Evolutionary conservation across 2,888 invertebrate genomes (phyloP).

Genomic region (Pseudococcus longispinus): DNA sequence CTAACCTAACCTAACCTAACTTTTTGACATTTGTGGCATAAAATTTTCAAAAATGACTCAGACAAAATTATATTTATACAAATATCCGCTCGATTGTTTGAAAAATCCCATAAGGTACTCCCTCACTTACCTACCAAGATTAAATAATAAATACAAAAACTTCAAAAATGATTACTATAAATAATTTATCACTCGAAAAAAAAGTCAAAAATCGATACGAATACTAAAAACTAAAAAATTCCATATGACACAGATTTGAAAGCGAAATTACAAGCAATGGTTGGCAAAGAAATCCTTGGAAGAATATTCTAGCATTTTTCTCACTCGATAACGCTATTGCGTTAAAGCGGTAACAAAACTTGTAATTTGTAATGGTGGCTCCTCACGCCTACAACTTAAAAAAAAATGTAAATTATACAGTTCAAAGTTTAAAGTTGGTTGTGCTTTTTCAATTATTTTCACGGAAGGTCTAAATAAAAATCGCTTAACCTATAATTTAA

Average conservation of each 20-base stretch:
- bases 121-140: no score
- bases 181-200: neutral
- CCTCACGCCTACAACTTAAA: conserved; percentile 38
- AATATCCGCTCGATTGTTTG: neutral
- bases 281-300: neutral
- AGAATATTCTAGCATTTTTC: conserved; percentile 23
- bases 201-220: neutral
- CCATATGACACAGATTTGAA: neutral
- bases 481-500: conserved; percentile 49
- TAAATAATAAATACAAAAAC: neutral
- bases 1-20: no score
- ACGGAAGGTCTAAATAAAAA: conserved; percentile 45
- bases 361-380: conserved; percentile 45
- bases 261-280: neutral
- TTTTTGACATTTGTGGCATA: no score
- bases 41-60: no score
- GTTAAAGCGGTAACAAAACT: conserved; percentile 15
- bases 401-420: conserved; percentile 48
- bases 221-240: neutral
- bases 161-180: neutral
- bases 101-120: no score
- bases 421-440: conserved; percentile 36
- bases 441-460: conserved; percentile 52
- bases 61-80: no score
- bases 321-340: conserved; percentile 32